Conservation (phyloP, 2,888 invertebrate species). For the Neria commutata region DNA sequence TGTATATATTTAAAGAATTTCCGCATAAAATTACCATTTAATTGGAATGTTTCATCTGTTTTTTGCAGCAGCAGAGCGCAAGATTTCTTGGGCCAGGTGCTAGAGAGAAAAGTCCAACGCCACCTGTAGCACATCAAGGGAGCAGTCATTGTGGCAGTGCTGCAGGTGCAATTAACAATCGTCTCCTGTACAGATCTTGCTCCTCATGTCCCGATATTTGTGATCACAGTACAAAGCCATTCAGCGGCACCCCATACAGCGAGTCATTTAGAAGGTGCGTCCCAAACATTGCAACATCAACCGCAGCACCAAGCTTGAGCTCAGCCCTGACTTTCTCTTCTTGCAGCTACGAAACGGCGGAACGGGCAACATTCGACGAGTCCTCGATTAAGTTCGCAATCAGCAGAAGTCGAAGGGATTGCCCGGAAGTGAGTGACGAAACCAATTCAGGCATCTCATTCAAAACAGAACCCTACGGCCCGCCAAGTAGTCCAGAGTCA, state of each 20-base stretch:
- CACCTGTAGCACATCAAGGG: slow-evolving; percentile 59
- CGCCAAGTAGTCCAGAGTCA: slow-evolving; percentile 62
- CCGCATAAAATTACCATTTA: slow-evolving; percentile 8
- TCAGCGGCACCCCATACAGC: slow-evolving; percentile 57
- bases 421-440: slow-evolving; percentile 57
- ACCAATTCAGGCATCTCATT: slow-evolving; percentile 59
- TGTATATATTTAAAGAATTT: too few species aligned
- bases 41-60: not conserved
- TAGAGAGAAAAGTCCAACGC: slow-evolving; percentile 62
- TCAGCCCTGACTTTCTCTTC: not conserved
- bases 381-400: slow-evolving; percentile 58
- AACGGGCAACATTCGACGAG: slow-evolving; percentile 59
- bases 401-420: slow-evolving; percentile 54
- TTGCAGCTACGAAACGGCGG: slow-evolving; percentile 59
- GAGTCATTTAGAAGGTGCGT: slow-evolving; percentile 61
- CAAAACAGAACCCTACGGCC: slow-evolving; percentile 61
- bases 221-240: slow-evolving; percentile 61
- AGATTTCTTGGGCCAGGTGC: slow-evolving; percentile 63
- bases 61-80: slow-evolving; percentile 63
- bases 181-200: slow-evolving; percentile 60
- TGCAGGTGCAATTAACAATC: slow-evolving; percentile 61
- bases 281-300: not conserved
- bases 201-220: slow-evolving; percentile 61
- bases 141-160: slow-evolving; percentile 56
- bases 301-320: not conserved